phyloP scores from a whole-genome alignment of 2,888 invertebrate species.

The Lochmaea crataegi region DNA sequence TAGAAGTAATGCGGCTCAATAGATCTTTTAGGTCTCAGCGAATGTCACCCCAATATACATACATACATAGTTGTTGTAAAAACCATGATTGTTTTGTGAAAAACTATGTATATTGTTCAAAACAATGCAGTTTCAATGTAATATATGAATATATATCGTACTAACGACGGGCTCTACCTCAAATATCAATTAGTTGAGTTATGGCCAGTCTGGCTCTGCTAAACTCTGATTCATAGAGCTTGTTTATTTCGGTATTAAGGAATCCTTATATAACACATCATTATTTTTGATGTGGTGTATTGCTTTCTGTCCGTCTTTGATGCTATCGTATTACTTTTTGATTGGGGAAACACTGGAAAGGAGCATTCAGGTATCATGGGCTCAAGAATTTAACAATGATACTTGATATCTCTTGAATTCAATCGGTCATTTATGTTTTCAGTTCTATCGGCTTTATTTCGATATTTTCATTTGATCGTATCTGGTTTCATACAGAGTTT shows the following conservation, averaged over 20 bases:
- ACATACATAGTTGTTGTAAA: too few species aligned
- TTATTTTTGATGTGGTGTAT: constrained; percentile 63
- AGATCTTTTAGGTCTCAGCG: too few species aligned
- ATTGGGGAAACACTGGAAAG: constrained; percentile 57
- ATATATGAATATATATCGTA: too few species aligned
- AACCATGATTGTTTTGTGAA: too few species aligned
- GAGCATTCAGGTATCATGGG: constrained; percentile 57
- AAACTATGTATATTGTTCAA: too few species aligned
- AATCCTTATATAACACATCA: constrained; percentile 62
- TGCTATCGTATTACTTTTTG: constrained; percentile 62
- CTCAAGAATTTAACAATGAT: constrained; percentile 59
- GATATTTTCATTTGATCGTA: constrained; percentile 47
- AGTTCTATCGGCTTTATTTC: constrained; percentile 48
- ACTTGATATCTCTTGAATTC: constrained; percentile 56
- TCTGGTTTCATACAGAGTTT: constrained; percentile 36
- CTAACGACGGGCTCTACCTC: background rate
- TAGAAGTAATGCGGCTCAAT: too few species aligned
- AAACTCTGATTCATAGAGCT: constrained; percentile 54
- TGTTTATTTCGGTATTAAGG: constrained; percentile 59
- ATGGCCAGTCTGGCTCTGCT: constrained; percentile 25
- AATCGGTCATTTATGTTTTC: constrained; percentile 57
- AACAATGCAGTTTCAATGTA: too few species aligned
- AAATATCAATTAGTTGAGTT: background rate
- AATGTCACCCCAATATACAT: too few species aligned
- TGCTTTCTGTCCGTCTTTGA: constrained; percentile 56